Evolutionary conservation across 2,888 invertebrate genomes (phyloP).

Genomic region (Oasisia sp.): DNA sequence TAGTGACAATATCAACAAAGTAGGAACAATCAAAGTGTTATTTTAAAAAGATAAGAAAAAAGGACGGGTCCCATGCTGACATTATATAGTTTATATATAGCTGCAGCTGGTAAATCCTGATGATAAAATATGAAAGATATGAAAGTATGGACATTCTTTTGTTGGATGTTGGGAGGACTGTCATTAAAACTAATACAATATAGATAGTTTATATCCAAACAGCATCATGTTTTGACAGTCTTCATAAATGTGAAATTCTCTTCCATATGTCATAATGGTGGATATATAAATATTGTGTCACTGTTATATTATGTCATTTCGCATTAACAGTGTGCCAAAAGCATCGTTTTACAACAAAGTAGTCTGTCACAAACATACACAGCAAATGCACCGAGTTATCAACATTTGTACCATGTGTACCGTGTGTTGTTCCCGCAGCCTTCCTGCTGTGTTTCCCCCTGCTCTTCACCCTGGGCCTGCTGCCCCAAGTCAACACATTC

Average conservation of each 20-base stretch:
- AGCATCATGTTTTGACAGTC: no score
- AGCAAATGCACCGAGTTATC: neutral
- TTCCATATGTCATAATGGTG: no score
- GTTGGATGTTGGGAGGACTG: no score
- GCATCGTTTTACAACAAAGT: neutral
- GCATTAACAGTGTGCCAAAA: no score
- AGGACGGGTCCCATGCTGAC: neutral
- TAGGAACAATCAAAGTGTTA: no score
- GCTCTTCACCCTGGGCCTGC: constrained; percentile 92
- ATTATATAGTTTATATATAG: neutral
- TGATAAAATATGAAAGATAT: neutral
- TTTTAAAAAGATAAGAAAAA: no score
- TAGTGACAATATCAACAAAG: no score
- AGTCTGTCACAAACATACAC: neutral
- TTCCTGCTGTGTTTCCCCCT: constrained; percentile 91
- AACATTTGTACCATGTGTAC: neutral
- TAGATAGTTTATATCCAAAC: no score
- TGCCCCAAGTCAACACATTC: constrained; percentile 97
- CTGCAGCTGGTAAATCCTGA: neutral
- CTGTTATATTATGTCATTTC: no score
- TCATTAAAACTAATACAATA: no score
- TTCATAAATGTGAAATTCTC: no score
- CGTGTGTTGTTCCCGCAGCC: constrained; percentile 55
- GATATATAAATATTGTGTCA: no score
- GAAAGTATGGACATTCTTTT: neutral